Evolutionary conservation across 2,113 vertebrate species (phyloP).

Genomic region (Aramus guarauna): DNA sequence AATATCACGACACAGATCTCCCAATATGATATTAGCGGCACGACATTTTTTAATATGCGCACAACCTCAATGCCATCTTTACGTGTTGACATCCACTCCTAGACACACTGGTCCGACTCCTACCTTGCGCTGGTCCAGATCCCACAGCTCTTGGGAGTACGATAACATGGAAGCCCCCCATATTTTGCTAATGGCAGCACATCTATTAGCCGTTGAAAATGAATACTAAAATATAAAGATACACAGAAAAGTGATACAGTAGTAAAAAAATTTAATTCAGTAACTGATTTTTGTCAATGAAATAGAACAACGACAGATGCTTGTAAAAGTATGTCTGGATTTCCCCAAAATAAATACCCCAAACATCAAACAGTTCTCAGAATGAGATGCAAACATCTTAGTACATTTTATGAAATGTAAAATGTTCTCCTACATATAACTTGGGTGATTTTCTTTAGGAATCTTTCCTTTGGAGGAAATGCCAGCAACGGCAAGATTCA

Average conservation of each 20-base stretch:
- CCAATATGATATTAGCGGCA: not conserved
- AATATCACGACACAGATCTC: accelerated
- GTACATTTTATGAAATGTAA: not conserved
- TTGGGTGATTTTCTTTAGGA: not conserved
- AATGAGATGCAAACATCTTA: not conserved
- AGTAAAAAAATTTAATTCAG: not conserved
- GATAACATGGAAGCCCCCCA: not conserved
- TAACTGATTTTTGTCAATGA: not conserved
- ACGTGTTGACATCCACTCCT: not conserved
- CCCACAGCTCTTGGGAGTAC: not conserved
- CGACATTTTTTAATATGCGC: not conserved
- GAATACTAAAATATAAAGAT: not conserved
- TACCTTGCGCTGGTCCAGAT: not conserved
- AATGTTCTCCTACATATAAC: not conserved
- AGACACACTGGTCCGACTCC: not conserved
- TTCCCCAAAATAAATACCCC: not conserved
- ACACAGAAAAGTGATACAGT: not conserved
- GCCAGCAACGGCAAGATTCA: not conserved
- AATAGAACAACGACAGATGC: not conserved
- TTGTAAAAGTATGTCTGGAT: not conserved
- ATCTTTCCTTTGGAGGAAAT: not conserved
- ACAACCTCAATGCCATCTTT: not conserved
- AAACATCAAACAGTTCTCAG: not conserved
- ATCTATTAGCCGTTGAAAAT: not conserved
- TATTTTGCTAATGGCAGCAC: not conserved